Conservation (phyloP, 2,797 vertebrate species). For the Nothura maculosa region DNA sequence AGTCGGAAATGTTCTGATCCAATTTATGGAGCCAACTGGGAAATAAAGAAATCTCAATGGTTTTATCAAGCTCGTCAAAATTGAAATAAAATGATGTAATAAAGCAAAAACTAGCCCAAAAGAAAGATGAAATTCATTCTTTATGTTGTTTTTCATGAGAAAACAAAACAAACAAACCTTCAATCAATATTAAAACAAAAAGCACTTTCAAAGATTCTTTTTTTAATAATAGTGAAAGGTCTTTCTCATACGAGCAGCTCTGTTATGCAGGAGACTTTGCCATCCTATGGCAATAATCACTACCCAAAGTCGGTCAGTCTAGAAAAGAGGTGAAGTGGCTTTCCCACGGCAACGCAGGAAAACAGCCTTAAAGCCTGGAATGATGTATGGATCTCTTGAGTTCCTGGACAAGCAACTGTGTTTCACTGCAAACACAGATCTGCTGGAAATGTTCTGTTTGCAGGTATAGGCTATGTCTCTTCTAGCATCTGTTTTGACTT, state of each 20-base stretch:
- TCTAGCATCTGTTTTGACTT: neutral
- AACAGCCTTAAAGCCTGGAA: neutral
- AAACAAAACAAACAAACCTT: neutral
- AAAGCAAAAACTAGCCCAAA: neutral
- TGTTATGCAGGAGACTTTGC: neutral
- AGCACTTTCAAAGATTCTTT: neutral
- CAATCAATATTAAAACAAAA: neutral
- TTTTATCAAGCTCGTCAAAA: neutral
- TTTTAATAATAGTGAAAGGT: neutral
- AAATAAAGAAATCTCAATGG: neutral
- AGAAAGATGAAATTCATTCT: neutral
- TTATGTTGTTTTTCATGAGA: neutral
- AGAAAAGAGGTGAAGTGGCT: neutral
- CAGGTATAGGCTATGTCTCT: neutral
- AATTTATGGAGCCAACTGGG: neutral
- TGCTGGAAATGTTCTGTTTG: neutral
- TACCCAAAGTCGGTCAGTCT: neutral
- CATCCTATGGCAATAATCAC: neutral
- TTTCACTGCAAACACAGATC: neutral
- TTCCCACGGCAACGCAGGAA: neutral
- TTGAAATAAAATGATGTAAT: neutral
- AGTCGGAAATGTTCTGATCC: neutral
- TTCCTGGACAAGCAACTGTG: fast-evolving
- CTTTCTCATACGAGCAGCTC: neutral
- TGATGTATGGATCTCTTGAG: neutral